Percentiles rank a stretch among this genome's conserved stretches.
These are phyloP conservation scores for Ochropacha duplaris DNA, from an alignment of 2,888 invertebrate genomes.

Conservation along the genomic window DNA sequence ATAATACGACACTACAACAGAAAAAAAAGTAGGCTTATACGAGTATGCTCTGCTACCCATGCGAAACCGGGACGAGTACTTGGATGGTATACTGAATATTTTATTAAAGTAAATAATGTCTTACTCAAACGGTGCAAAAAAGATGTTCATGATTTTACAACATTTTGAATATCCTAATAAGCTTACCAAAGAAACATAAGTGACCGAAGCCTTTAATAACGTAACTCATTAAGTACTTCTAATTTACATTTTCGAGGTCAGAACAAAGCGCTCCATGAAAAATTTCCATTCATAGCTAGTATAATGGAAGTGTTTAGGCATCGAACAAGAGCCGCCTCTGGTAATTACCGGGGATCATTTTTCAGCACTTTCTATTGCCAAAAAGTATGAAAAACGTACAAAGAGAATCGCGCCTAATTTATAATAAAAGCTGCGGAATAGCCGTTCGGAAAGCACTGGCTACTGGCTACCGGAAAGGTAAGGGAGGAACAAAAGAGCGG, in stretches of 20 bases:
- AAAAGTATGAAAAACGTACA: constrained; percentile 1
- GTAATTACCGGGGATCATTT: constrained; percentile 10
- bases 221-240: not conserved
- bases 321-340: constrained; percentile 35
- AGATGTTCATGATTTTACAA: not conserved
- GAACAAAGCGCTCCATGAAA: not conserved
- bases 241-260: not conserved
- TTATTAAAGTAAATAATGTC: too few relatives aligned
- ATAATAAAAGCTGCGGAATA: constrained; percentile 46
- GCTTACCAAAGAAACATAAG: not conserved
- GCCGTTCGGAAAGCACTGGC: constrained; percentile 37
- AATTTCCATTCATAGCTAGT: not conserved
- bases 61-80: too few relatives aligned
- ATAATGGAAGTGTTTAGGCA: not conserved
- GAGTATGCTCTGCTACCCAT: too few relatives aligned
- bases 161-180: not conserved
- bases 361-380: not conserved
- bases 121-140: too few relatives aligned
- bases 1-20: too few relatives aligned
- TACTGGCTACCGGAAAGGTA: constrained; percentile 34
- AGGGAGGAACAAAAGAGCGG: constrained; percentile 41
- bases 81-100: too few relatives aligned
- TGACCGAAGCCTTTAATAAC: not conserved
- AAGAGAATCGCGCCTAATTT: constrained; percentile 21
- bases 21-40: too few relatives aligned